Evolutionary conservation across 1,140 invertebrate species (phyloP).

Genomic region (Heterodera schachtii): DNA sequence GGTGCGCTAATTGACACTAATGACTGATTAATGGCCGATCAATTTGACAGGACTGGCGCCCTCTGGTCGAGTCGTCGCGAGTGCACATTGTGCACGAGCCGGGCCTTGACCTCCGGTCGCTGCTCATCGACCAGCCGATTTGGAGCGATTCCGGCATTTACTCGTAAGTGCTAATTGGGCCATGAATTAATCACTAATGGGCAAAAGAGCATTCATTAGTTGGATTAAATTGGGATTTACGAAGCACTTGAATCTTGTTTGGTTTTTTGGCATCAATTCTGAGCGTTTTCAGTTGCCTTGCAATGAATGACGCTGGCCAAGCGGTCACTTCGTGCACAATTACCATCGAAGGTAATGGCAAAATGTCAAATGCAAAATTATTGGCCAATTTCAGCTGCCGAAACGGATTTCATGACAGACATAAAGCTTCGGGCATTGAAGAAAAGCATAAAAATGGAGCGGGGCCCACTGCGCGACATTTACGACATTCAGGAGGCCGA

Average conservation of each 20-base stretch:
- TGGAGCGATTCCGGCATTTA: slow-evolving; percentile 88
- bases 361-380: too few relatives aligned
- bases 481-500: slow-evolving; percentile 65
- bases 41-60: slow-evolving; percentile 78
- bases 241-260: background rate
- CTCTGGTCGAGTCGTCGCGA: slow-evolving; percentile 77
- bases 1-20: slow-evolving; percentile 37
- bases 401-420: slow-evolving; percentile 36
- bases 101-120: slow-evolving; percentile 80
- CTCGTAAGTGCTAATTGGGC: slow-evolving; percentile 67
- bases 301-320: slow-evolving; percentile 86
- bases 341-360: slow-evolving; percentile 79
- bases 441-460: slow-evolving; percentile 10
- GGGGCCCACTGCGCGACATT: slow-evolving; percentile 58
- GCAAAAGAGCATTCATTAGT: too few relatives aligned
- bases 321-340: slow-evolving; percentile 86
- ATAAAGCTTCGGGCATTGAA: slow-evolving; percentile 23
- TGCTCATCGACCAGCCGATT: slow-evolving; percentile 82
- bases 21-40: too few relatives aligned
- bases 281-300: slow-evolving; percentile 71
- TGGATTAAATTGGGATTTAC: background rate
- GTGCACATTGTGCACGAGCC: slow-evolving; percentile 83
- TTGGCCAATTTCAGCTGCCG: slow-evolving; percentile 28
- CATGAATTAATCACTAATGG: background rate
- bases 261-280: background rate